These are phyloP conservation scores for Trididemnum clinides DNA, from an alignment of 23 tunicate species.

Conservation along the genomic window DNA sequence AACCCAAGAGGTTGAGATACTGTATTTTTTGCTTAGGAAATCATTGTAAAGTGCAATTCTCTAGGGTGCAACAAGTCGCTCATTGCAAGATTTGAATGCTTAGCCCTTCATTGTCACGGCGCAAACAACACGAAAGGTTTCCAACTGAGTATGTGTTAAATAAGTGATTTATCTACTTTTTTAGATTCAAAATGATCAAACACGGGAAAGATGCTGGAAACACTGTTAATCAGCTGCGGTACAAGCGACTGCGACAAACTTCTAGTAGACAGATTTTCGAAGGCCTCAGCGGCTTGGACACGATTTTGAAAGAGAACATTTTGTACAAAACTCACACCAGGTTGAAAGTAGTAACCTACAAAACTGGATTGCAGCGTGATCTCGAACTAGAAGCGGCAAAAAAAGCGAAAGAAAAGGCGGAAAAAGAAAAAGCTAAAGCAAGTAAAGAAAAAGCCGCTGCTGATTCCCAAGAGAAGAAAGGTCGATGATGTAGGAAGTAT, in stretches of 20 bases:
- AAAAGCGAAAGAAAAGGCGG: neutral
- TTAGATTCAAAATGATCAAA: constrained; percentile 28
- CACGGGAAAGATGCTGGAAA: constrained; percentile 28
- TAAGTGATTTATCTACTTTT: neutral
- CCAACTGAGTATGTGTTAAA: no score
- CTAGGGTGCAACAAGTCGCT: no score
- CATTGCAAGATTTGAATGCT: no score
- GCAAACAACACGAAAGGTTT: no score
- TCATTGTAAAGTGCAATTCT: no score
- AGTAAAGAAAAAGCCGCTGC: neutral
- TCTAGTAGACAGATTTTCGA: neutral
- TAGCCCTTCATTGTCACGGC: no score
- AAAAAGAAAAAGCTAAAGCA: neutral
- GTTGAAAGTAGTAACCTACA: constrained; percentile 35
- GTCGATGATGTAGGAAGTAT: no score
- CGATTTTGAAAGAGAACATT: neutral
- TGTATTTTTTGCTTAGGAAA: no score
- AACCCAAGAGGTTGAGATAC: no score
- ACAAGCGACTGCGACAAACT: neutral
- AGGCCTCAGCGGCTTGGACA: constrained; percentile 15
- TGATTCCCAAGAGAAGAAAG: no score
- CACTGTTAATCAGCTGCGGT: neutral
- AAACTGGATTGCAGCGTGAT: constrained; percentile 27
- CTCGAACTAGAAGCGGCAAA: neutral
- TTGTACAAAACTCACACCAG: constrained; percentile 25